Evolutionary conservation across 2,888 invertebrate genomes (phyloP).

Genomic region (Neoitamus cyanurus): DNA sequence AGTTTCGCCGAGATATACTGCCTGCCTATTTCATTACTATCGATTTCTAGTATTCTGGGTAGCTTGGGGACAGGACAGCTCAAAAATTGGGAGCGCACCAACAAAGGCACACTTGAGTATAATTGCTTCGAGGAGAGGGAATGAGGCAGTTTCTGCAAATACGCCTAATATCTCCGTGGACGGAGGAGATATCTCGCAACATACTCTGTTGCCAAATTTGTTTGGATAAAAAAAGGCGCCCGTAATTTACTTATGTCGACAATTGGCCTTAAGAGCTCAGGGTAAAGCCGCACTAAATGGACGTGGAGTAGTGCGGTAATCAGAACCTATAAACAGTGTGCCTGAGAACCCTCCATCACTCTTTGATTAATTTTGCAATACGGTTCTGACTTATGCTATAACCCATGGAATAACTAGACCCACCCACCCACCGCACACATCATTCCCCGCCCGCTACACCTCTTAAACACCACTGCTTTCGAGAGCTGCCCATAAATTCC

Average conservation of each 20-base stretch:
- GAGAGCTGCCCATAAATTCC: background rate
- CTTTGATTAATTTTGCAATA: slow-evolving; percentile 1
- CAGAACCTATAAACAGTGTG: background rate
- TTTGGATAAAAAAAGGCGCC: background rate
- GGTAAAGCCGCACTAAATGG: background rate
- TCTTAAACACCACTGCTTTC: background rate
- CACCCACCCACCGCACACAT: background rate
- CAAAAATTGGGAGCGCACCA: background rate
- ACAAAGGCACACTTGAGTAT: background rate
- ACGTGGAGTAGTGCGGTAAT: background rate
- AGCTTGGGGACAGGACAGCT: background rate
- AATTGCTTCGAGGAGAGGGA: background rate
- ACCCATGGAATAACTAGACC: background rate
- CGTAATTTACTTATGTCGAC: background rate
- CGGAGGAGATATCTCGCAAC: background rate
- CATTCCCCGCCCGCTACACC: background rate
- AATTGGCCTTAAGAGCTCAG: background rate
- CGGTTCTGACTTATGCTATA: background rate
- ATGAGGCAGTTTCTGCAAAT: background rate
- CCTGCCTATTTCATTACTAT: background rate
- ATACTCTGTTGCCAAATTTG: background rate
- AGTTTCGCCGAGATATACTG: background rate
- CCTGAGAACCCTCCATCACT: background rate
- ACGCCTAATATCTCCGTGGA: background rate
- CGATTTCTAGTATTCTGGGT: background rate